A percentile compares a stretch with the other conserved stretches of the same genome.
These are phyloP conservation scores for Argopecten irradians DNA, from an alignment of 1,140 invertebrate species.

Conservation along the genomic window DNA sequence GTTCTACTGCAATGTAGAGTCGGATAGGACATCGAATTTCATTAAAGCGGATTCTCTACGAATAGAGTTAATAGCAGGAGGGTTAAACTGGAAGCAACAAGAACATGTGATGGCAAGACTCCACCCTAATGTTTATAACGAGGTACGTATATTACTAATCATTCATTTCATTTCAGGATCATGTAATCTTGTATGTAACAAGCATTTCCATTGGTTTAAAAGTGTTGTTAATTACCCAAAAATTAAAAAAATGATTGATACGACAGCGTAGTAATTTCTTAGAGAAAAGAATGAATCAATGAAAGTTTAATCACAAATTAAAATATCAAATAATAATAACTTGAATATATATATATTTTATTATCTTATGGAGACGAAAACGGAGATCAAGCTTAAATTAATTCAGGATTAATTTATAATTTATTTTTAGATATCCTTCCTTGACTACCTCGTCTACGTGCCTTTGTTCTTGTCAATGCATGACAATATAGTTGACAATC, in stretches of 20 bases:
- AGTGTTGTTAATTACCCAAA: no score
- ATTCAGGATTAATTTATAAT: background rate
- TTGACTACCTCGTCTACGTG: conserved; percentile 74
- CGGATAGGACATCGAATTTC: conserved; percentile 67
- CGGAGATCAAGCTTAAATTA: no score
- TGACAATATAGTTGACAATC: conserved; percentile 72
- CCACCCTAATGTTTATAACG: conserved; percentile 65
- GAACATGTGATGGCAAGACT: conserved; percentile 69
- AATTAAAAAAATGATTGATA: no score
- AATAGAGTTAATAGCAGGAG: conserved; percentile 73
- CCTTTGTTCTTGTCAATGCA: conserved; percentile 74
- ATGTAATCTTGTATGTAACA: no score
- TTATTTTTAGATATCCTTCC: conserved; percentile 69
- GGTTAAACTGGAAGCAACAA: conserved; percentile 72
- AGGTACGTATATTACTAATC: conserved; percentile 54
- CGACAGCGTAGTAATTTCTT: no score
- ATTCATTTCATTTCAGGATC: background rate
- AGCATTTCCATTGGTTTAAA: no score
- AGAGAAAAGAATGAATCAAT: no score
- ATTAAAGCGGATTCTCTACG: conserved; percentile 68
- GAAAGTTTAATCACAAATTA: no score
- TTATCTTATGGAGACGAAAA: no score
- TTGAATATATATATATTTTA: background rate
- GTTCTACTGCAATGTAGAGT: conserved; percentile 70
- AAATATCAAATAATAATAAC: conserved; percentile 5